Evolutionary conservation across 2,888 invertebrate genomes (phyloP), one percentile per base, ranked within the genome.

Genomic region (Oegoconia quadripuncta): DNA sequence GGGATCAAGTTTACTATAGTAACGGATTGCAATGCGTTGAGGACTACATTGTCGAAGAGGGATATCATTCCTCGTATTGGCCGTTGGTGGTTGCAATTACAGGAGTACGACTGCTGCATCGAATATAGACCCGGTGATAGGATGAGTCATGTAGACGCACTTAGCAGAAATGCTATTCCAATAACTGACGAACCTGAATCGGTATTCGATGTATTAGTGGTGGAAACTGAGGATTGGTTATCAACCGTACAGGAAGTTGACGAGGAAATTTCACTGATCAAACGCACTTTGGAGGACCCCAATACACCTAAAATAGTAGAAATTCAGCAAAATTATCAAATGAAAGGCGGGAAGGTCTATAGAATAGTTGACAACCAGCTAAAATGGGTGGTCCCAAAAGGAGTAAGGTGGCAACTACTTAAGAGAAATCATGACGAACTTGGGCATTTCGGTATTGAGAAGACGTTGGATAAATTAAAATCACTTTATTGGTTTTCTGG

Each of bases 401-500:
- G 29, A 3, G 36, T 40, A 5, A 33, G 42, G 12, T 45, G 43
- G 39, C 34, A 32, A n/a, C 25, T 47, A 9, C 30, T 34, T 14
- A 33, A 42, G 16, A 14, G 17, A 8, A 37, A 29, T 29, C 48
- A 44, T 33, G 44, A 48, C 16, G 44, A 48, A 9, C 14, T 36
- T 9, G 48, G 44, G 1, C 48, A 48, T 39, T 44, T 42, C 27
- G 34, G 33, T 5, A 5, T 39, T 5, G 44, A 48, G 7, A 42
- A 48, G 29, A 44, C 48, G 1, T 22, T 48, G 33, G 40, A 42
- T 3, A 42, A 36, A 35, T 33, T 44, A 16, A 20, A 38, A 33
- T 8, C 29, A 13, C 26, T 42, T 2, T 44, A 38, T 18, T 48
- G 45, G 45, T 44, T 49, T 34, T 46, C 49, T 3, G 38, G 39